These are phyloP conservation scores for Lepidochitona cinerea DNA, from an alignment of 2,888 invertebrate species.

Conservation along the genomic window DNA sequence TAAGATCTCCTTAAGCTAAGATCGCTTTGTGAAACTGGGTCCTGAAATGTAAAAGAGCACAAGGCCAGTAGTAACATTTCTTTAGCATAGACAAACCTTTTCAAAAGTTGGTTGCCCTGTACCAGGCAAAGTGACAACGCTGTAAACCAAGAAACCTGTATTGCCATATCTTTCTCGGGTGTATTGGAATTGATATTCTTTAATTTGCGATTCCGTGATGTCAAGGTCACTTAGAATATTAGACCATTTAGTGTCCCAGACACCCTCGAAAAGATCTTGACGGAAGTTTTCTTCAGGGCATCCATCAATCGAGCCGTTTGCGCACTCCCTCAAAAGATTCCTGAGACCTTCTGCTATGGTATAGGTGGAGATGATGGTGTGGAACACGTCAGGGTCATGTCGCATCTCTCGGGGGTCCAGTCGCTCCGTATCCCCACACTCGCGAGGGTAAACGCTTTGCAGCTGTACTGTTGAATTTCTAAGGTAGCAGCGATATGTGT, in stretches of 20 bases:
- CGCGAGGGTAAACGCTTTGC: background rate
- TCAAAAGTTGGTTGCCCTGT: background rate
- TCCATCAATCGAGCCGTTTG: background rate
- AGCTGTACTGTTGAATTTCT: background rate
- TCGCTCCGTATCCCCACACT: conserved; percentile 38
- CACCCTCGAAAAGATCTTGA: background rate
- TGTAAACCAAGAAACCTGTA: background rate
- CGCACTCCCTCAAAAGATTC: background rate
- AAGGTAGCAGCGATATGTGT: conserved; percentile 45
- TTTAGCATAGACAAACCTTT: background rate
- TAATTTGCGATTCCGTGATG: background rate
- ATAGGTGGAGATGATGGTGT: conserved; percentile 63
- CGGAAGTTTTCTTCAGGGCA: background rate
- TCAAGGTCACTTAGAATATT: background rate
- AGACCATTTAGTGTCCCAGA: background rate
- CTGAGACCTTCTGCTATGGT: conserved; percentile 56
- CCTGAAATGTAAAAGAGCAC: too few species aligned
- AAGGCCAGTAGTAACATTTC: too few species aligned
- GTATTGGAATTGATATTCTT: background rate
- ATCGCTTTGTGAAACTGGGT: too few species aligned
- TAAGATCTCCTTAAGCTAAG: too few species aligned
- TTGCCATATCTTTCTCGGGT: background rate
- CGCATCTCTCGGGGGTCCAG: conserved; percentile 42
- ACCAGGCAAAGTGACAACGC: background rate
- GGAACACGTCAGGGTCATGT: conserved; percentile 40